Evolutionary conservation across 2,113 vertebrate species (phyloP).

Genomic region (Tragulus kanchil): DNA sequence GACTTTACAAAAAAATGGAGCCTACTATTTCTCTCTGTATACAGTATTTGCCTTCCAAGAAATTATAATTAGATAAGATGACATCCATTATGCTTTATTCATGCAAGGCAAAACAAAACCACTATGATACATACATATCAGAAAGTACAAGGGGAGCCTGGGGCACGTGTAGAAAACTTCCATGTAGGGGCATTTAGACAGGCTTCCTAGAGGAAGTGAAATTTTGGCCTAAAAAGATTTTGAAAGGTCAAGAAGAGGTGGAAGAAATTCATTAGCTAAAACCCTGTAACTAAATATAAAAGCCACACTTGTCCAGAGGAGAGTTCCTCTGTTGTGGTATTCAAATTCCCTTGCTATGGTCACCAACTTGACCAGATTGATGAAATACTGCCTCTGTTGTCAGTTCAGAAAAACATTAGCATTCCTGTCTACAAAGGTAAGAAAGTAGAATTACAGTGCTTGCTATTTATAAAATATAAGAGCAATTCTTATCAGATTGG

Average conservation of each 20-base stretch:
- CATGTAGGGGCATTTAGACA: background rate
- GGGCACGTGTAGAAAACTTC: background rate
- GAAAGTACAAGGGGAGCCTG: background rate
- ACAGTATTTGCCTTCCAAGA: background rate
- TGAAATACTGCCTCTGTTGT: background rate
- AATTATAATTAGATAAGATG: constrained; percentile 5
- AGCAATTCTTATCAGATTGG: constrained; percentile 84
- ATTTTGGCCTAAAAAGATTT: background rate
- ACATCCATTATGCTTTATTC: background rate
- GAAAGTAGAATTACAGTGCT: constrained; percentile 65
- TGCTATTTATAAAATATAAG: constrained; percentile 86
- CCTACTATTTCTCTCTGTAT: background rate
- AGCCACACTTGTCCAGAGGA: background rate
- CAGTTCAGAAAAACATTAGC: background rate
- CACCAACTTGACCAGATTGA: background rate
- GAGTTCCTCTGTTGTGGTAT: background rate
- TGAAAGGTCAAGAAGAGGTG: background rate
- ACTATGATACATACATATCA: background rate
- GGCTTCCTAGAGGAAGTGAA: background rate
- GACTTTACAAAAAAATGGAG: background rate
- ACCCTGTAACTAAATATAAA: background rate
- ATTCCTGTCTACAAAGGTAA: constrained; percentile 45
- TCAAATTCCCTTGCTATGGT: background rate
- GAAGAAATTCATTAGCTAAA: constrained; percentile 38
- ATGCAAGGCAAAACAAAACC: background rate